phyloP scores from a whole-genome alignment of 2,113 vertebrate genomes.

The Mormyrus iriodes region DNA sequence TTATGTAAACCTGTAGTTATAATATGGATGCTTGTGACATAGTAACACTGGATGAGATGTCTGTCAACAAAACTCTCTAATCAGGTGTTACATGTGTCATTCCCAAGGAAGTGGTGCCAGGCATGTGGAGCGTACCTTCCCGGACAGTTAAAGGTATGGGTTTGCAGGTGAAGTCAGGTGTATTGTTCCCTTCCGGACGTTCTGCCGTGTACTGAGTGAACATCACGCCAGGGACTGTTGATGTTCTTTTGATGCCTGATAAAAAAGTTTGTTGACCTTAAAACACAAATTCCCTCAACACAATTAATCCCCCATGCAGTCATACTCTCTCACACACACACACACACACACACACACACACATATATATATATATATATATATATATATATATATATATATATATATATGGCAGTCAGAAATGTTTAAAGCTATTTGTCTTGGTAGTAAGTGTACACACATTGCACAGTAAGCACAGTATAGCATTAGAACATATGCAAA shows the following conservation, averaged over 20 bases:
- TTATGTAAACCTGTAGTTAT: neutral
- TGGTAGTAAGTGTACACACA: too few species aligned
- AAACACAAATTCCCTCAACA: neutral
- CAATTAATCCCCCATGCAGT: neutral
- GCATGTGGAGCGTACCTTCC: conserved; percentile 63
- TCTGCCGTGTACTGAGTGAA: conserved; percentile 71
- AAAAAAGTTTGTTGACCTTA: neutral
- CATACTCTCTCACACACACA: too few species aligned
- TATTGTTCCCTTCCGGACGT: conserved; percentile 69
- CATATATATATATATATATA: too few species aligned
- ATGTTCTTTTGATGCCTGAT: neutral
- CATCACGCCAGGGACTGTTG: conserved; percentile 70
- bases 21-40: neutral
- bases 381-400: too few species aligned
- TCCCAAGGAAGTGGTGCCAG: neutral
- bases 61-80: neutral
- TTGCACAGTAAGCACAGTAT: too few species aligned
- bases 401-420: too few species aligned
- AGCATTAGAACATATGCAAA: neutral
- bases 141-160: conserved; percentile 76
- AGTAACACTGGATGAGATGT: neutral
- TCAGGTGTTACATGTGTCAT: neutral
- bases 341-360: too few species aligned
- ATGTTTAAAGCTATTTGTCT: too few species aligned
- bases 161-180: conserved; percentile 77